Evolutionary conservation across 2,888 invertebrate genomes (phyloP).

Genomic region (Venustoraphidia nigricollis): DNA sequence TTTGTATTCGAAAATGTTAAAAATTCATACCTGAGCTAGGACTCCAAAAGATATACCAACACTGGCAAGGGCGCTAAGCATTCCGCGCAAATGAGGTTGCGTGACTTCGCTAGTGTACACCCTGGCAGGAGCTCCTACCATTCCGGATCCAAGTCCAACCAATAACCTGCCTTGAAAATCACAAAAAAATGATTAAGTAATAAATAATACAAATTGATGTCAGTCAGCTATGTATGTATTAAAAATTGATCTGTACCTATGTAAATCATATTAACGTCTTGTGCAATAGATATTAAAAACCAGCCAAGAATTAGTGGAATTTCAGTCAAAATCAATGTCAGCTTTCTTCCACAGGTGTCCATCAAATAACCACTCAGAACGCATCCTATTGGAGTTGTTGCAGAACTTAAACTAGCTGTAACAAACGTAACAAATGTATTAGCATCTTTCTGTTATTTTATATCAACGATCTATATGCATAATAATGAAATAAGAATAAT

Average conservation of each 20-base stretch:
- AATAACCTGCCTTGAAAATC: slow-evolving; percentile 33
- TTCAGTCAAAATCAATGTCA: slow-evolving; percentile 46
- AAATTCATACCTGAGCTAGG: slow-evolving; percentile 30
- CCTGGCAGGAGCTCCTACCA: slow-evolving; percentile 54
- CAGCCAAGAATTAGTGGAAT: slow-evolving; percentile 54
- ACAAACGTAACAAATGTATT: slow-evolving; percentile 7
- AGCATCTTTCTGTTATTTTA: not conserved
- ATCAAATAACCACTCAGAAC: slow-evolving; percentile 53
- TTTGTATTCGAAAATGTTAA: not conserved
- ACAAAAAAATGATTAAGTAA: not conserved
- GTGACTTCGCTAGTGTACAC: slow-evolving; percentile 58
- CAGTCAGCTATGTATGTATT: slow-evolving; percentile 1
- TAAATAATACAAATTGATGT: not conserved
- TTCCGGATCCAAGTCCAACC: slow-evolving; percentile 54
- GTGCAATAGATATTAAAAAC: slow-evolving; percentile 42
- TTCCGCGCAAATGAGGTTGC: slow-evolving; percentile 58
- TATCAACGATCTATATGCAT: no score
- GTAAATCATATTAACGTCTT: slow-evolving; percentile 44
- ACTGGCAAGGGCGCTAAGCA: slow-evolving; percentile 54
- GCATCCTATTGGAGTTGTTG: slow-evolving; percentile 54
- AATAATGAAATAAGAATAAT: no score
- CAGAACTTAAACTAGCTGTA: slow-evolving; percentile 48
- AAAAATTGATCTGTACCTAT: slow-evolving; percentile 27
- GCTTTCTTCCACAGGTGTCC: slow-evolving; percentile 49
- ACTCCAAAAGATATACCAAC: slow-evolving; percentile 60